phyloP scores from a whole-genome alignment of 2,113 vertebrate genomes.

The Cololabis saira region DNA sequence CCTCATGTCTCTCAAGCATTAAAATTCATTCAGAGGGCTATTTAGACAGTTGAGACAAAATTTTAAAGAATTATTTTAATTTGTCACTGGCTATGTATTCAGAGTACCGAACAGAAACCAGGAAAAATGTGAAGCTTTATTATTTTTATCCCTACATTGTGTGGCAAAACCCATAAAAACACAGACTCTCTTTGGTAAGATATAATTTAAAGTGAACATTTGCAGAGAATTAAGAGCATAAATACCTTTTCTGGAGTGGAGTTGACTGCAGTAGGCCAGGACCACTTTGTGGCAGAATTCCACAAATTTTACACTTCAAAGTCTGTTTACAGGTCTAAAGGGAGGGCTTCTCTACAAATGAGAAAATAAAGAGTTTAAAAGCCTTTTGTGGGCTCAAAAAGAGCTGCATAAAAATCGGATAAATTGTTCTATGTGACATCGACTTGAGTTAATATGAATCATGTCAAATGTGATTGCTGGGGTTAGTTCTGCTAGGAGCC shows the following conservation, averaged over 20 bases:
- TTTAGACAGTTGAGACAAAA: no score
- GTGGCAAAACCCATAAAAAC: not conserved
- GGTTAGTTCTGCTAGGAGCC: not conserved
- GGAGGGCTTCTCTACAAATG: not conserved
- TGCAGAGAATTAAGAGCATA: not conserved
- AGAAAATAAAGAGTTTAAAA: not conserved
- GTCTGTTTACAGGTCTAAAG: not conserved
- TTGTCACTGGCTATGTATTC: no score
- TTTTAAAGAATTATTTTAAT: no score
- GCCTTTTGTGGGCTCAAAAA: not conserved
- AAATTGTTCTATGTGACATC: constrained; percentile 1
- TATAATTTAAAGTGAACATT: not conserved
- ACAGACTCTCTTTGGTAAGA: not conserved
- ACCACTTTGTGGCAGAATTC: not conserved
- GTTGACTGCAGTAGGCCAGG: not conserved
- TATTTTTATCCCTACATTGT: not conserved
- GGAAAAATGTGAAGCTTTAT: not conserved
- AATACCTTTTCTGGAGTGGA: not conserved
- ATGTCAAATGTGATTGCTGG: not conserved
- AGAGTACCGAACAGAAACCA: not conserved
- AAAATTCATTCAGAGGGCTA: no score
- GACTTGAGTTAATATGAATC: not conserved
- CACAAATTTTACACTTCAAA: not conserved
- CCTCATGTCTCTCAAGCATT: no score
- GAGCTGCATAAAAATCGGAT: constrained; percentile 1